These are phyloP conservation scores for Eriocheir sinensis DNA, from an alignment of 1,140 invertebrate genomes.

Conservation along the genomic window DNA sequence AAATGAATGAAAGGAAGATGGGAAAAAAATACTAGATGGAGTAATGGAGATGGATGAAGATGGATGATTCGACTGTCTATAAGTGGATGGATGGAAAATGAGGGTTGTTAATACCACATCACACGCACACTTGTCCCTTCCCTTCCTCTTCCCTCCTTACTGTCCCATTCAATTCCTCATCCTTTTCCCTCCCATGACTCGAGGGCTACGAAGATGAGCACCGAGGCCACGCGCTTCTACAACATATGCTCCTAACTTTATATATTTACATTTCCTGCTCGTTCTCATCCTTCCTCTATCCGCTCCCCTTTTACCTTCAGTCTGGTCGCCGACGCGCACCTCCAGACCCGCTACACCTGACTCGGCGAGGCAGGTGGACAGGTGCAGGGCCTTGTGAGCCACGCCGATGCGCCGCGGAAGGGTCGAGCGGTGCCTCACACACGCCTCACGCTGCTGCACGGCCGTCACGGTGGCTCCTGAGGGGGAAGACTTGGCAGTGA, in stretches of 20 bases:
- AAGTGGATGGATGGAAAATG: too few relatives aligned
- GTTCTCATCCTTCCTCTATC: background rate
- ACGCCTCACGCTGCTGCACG: constrained; percentile 33
- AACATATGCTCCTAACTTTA: too few relatives aligned
- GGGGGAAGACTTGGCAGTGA: background rate
- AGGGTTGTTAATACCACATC: too few relatives aligned
- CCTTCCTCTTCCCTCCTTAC: too few relatives aligned
- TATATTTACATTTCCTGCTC: background rate
- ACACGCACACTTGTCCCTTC: background rate
- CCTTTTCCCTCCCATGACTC: too few relatives aligned
- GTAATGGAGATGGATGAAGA: too few relatives aligned
- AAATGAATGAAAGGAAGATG: too few relatives aligned
- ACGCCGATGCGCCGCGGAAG: background rate
- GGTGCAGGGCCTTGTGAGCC: background rate
- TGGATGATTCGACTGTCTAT: background rate
- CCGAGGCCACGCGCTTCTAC: too few relatives aligned
- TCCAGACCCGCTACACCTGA: background rate
- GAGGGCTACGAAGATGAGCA: too few relatives aligned
- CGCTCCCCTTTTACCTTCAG: background rate
- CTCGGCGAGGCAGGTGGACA: background rate
- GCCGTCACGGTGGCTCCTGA: constrained; percentile 56
- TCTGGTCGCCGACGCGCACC: background rate
- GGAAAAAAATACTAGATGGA: too few relatives aligned
- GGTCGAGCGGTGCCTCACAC: background rate
- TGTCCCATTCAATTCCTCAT: background rate